Base-by-base conservation (phyloP, 2,797 vertebrate genomes). In the Anguilla anguilla region DNA sequence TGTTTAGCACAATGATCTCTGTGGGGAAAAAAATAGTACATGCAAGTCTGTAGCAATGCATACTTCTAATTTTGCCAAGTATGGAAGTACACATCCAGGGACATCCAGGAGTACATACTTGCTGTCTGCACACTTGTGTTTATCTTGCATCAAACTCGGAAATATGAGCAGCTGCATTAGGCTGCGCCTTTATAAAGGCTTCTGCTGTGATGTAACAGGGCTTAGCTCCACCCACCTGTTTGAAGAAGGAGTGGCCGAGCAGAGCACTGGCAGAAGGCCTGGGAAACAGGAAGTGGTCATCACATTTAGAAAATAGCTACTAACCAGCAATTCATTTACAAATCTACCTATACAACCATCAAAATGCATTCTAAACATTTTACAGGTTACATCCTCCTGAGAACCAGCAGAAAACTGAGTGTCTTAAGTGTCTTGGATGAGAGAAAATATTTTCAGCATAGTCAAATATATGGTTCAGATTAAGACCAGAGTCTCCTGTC, bases 161-260 rank as follows among this genome's bases (percentile, higher is more conserved):
- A 77, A 17, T 43, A 0, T 77, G 74, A 77, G 35, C 31, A 77
- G 74, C 35, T 77, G 7, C 74, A 43, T 6, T 43, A 28, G 67
- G 35, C 74, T 39, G 74, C 35, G 31, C 19, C 35, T 19, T 39
- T 77, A 77, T 77, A 39, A 72, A 28, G 11, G 74, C 35, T 6
- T 43, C 35, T 39, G 31, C 31, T 74, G 74, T 77, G 74, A 43
- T 17, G 15, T 43, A 77, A 35, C 39, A 17, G 39, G 3, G 35
- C 10, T 28, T 77, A 57, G 49, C 49, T 13, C 88, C 64, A 90
- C 94, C 91, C 94, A 99, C 99, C 98, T 99, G 99, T 95, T 99
- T 99, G 93, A 99, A 98, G 94, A 99, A 99, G 19, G 98, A 97
- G 92, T 99, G 98, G 88, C 96, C 96, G 87, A 97, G 96, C 83